Base-by-base conservation (phyloP, 2,113 vertebrate species). In the Cyprinodon brontotheroides region DNA sequence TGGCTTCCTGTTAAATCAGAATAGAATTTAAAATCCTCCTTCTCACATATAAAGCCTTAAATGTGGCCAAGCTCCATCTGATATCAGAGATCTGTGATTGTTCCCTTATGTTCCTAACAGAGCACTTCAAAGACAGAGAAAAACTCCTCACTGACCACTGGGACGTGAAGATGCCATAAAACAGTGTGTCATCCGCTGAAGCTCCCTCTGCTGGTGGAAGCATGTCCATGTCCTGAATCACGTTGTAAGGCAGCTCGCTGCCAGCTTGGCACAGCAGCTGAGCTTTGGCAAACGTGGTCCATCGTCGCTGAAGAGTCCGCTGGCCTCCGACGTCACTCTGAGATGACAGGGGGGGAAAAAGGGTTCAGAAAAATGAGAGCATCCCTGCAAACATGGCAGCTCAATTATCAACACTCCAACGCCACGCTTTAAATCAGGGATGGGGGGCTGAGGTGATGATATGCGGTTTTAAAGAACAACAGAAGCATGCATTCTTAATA, bases 241-340 rank as follows among this genome's bases (percentile, higher is more conserved):
- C 81, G 22, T 94, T 94, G 84, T 94, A 95, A 13, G 94, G 94
- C 73, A 95, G 89, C 88, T 95, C 92, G 0, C 68, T 83, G 9
- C 63, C 75, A 10, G 90, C 72, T 87, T 94, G 91, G 63, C 94
- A 95, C 41, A 94, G 68, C 13, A 95, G 90, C 87, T 93, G 94
- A 68, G 94, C 93, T 87, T 95, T 95, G 57, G 92, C 89, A 43
- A 95, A 95, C 0, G 94, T 95, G 65, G 94, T 95, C 94, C 94
- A 95, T 75, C 94, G 92, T 3, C 90, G 80, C 84, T 95, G 94
- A 22, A 94, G 86, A 4, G 93, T 94, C 57, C 93, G 79, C 86
- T 94, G 93, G 8, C 94, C 94, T 1, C 94, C 94, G 0, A 94
- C 78, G n/a, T 95, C 94, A 69, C 91, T 95, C 86, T 89, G 74